Percentiles rank a stretch among this genome's conserved stretches.
Evolutionary conservation across 2,797 vertebrate species (phyloP).

Genomic region (Psittacula derbiana): DNA sequence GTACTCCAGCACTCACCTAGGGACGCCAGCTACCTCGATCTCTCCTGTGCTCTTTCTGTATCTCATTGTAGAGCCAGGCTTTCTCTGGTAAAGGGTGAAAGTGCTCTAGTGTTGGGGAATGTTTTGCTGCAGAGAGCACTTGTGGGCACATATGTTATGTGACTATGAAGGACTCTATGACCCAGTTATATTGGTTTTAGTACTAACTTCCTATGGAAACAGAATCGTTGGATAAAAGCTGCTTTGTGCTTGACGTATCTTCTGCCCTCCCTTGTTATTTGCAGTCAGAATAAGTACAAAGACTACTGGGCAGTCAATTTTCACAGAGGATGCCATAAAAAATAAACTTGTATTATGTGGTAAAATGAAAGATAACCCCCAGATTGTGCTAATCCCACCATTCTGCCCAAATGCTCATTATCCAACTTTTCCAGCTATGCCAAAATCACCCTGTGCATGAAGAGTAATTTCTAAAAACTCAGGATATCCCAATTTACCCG

Average conservation of each 20-base stretch:
- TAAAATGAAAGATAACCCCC: slow-evolving; percentile 15
- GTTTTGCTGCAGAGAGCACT: neutral
- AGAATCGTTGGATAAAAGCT: neutral
- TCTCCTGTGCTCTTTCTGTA: neutral
- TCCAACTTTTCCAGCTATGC: slow-evolving; percentile 32
- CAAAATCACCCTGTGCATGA: slow-evolving; percentile 31
- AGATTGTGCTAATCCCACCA: slow-evolving; percentile 57
- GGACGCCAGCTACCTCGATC: neutral
- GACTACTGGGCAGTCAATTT: neutral
- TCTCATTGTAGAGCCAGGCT: neutral
- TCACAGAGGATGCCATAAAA: neutral
- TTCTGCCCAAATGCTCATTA: slow-evolving; percentile 24
- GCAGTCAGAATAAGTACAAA: neutral
- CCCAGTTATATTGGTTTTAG: neutral
- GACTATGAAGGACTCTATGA: neutral
- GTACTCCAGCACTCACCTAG: neutral
- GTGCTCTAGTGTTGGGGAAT: neutral
- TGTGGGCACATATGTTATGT: neutral
- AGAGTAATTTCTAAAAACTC: slow-evolving; percentile 34
- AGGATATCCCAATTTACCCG: slow-evolving; percentile 63
- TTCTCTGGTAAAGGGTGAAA: neutral
- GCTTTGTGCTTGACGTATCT: neutral
- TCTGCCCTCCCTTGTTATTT: neutral
- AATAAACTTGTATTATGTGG: neutral
- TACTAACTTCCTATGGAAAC: neutral